Conservation (phyloP, 2,113 vertebrate genomes). For the Oncorhynchus tshawytscha region DNA sequence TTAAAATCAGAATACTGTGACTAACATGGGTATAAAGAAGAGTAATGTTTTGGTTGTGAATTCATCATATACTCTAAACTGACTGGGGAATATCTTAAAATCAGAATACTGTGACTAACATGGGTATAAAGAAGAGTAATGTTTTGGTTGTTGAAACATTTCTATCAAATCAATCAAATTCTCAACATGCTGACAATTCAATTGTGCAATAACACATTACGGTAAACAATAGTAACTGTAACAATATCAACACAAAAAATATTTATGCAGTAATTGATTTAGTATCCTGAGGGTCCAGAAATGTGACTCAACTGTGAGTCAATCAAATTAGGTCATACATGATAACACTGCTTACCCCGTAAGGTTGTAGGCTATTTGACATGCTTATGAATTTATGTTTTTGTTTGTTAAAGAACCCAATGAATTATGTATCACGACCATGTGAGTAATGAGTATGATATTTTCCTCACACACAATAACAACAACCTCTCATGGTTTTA, state of each 20-base stretch:
- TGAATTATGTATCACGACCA: neutral
- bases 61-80: slow-evolving; percentile 60
- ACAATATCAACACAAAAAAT: slow-evolving; percentile 10
- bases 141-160: slow-evolving; percentile 8
- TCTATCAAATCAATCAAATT: slow-evolving; percentile 3
- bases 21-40: neutral
- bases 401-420: neutral
- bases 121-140: neutral
- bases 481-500: slow-evolving; percentile 1
- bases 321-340: neutral
- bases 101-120: slow-evolving; percentile 24
- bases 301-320: slow-evolving; percentile 11
- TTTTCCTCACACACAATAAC: neutral
- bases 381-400: neutral
- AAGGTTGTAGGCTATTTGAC: neutral
- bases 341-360: neutral
- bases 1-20: slow-evolving; percentile 27
- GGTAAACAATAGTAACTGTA: neutral
- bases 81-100: slow-evolving; percentile 17
- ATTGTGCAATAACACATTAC: neutral
- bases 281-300: neutral
- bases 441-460: neutral
- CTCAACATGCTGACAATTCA: neutral
- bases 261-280: too few relatives aligned
- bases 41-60: slow-evolving; percentile 13